phyloP scores from a whole-genome alignment of 2,797 vertebrate species.

The Poliocrania exsul region DNA sequence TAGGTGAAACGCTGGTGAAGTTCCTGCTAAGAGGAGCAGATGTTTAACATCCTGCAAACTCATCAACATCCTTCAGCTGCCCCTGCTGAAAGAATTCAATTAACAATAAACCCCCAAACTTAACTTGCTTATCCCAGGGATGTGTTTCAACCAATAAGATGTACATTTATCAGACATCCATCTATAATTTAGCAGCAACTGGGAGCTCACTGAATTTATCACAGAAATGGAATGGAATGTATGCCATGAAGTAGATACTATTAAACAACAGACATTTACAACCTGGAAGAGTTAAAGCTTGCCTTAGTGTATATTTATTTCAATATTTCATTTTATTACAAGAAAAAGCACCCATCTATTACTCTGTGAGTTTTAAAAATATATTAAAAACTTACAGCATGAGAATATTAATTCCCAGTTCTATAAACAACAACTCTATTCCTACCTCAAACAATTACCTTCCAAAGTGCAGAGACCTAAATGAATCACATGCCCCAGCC shows the following conservation, averaged over 20 bases:
- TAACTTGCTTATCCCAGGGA: constrained; percentile 60
- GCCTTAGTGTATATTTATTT: not conserved
- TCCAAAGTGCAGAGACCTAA: not conserved
- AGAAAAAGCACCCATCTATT: constrained; percentile 4
- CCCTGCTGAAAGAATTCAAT: constrained; percentile 71
- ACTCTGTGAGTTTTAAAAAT: not conserved
- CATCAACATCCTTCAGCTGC: constrained; percentile 55
- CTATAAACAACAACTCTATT: not conserved
- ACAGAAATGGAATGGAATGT: constrained; percentile 6
- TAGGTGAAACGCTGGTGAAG: constrained; percentile 19
- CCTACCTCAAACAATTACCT: not conserved
- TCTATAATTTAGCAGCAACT: constrained; percentile 37
- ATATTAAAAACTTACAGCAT: not conserved
- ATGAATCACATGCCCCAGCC: not conserved
- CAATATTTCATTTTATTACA: constrained; percentile 43
- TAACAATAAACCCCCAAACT: constrained; percentile 71
- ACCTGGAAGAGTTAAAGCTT: constrained; percentile 51
- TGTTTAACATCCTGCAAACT: constrained; percentile 73
- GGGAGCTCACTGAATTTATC: constrained; percentile 18
- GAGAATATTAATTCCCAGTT: not conserved
- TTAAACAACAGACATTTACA: constrained; percentile 61
- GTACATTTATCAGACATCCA: constrained; percentile 34
- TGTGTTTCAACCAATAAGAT: constrained; percentile 27
- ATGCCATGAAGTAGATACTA: not conserved
- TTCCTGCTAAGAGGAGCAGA: constrained; percentile 66